Conservation (phyloP, 2,888 invertebrate genomes). For the Ypsolopha sequella region DNA sequence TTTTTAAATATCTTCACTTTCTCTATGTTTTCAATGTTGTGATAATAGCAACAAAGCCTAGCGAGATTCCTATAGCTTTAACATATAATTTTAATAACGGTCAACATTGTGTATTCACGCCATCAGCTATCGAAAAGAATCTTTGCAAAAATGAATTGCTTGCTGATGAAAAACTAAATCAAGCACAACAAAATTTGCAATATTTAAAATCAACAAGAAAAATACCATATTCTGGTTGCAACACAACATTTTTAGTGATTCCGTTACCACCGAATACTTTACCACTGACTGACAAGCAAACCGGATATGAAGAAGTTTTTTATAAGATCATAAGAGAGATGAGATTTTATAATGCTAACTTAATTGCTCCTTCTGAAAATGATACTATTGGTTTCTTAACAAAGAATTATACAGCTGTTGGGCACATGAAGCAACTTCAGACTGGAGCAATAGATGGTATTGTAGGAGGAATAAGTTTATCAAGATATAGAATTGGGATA, state of each 20-base stretch:
- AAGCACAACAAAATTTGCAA: too few species aligned
- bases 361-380: slow-evolving; percentile 1
- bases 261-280: slow-evolving; percentile 4
- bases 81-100: not conserved
- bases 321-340: slow-evolving; percentile 5
- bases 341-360: slow-evolving; percentile 3
- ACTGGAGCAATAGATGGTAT: slow-evolving; percentile 5
- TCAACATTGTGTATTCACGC: slow-evolving; percentile 6
- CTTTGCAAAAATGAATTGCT: not conserved
- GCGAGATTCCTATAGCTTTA: not conserved
- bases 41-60: not conserved
- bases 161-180: too few species aligned
- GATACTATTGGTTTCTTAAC: slow-evolving; percentile 3
- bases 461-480: slow-evolving; percentile 4
- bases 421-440: slow-evolving; percentile 5
- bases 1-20: not conserved
- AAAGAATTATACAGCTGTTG: slow-evolving; percentile 7
- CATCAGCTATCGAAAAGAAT: slow-evolving; percentile 6
- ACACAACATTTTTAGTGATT: slow-evolving; percentile 3
- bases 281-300: not conserved
- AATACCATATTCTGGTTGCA: too few species aligned
- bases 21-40: not conserved
- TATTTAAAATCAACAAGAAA: too few species aligned
- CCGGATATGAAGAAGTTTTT: slow-evolving; percentile 10
- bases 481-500: slow-evolving; percentile 3